Percentiles rank a stretch among this genome's conserved stretches.
Evolutionary conservation across 92 coral and sea anemone genomes (phyloP).

Genomic region (Zoanthus sansibaricus): DNA sequence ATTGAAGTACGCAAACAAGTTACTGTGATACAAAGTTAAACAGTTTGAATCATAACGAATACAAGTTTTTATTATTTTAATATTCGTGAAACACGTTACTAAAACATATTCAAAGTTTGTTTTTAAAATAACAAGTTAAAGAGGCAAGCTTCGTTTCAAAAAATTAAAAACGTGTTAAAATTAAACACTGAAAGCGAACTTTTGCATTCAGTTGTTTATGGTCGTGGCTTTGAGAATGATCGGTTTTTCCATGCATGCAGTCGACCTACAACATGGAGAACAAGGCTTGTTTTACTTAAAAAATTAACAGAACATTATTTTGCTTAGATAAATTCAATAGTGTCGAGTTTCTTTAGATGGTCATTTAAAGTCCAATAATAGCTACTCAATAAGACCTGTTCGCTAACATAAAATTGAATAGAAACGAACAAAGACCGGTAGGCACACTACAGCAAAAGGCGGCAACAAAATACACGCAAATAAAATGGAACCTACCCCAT

Average conservation of each 20-base stretch:
- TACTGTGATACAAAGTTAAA: too few relatives aligned
- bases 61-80: not conserved
- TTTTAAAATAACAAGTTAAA: not conserved
- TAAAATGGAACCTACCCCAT: constrained; percentile 40
- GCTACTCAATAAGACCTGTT: not conserved
- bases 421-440: not conserved
- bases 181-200: not conserved
- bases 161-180: not conserved
- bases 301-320: not conserved
- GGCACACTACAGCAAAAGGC: not conserved
- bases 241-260: too few relatives aligned
- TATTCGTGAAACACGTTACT: not conserved
- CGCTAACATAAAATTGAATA: not conserved
- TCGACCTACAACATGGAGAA: not conserved
- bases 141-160: not conserved
- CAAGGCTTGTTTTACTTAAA: too few relatives aligned
- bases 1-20: not conserved
- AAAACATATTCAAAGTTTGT: not conserved
- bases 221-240: not conserved
- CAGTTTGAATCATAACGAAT: too few relatives aligned
- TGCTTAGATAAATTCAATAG: not conserved
- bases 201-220: not conserved
- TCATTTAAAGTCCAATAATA: not conserved
- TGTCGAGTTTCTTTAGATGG: not conserved
- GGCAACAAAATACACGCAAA: not conserved